phyloP scores from a whole-genome alignment of 2,888 invertebrate species.

The Drosophila mercatorum region DNA sequence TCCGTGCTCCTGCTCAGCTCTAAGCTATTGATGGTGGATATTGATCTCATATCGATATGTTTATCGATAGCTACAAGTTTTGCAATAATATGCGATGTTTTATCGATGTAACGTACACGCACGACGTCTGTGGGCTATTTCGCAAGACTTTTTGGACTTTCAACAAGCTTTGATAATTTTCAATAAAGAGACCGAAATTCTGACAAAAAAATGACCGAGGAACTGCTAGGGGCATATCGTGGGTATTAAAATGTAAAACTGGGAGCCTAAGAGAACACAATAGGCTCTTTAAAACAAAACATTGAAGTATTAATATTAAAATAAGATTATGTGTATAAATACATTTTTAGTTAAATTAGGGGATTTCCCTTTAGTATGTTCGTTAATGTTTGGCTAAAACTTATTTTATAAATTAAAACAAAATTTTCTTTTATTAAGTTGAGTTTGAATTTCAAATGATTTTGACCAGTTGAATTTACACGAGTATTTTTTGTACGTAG shows the following conservation, averaged over 20 bases:
- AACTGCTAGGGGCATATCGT: not conserved
- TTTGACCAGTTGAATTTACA: not conserved
- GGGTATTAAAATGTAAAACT: not conserved
- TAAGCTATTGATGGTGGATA: slow-evolving; percentile 14
- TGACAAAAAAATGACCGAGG: not conserved
- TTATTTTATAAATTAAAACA: too few species aligned
- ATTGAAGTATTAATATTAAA: too few species aligned
- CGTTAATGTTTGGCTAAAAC: too few species aligned
- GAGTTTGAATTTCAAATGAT: not conserved
- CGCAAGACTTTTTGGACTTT: not conserved
- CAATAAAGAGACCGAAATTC: slow-evolving; percentile 11
- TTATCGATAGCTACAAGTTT: slow-evolving; percentile 17
- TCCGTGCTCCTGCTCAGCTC: slow-evolving; percentile 25
- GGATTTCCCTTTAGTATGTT: too few species aligned
- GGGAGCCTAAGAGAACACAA: too few species aligned
- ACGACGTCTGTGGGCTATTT: not conserved
- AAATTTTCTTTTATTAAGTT: too few species aligned
- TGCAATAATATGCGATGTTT: slow-evolving; percentile 5
- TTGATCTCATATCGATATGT: slow-evolving; percentile 41
- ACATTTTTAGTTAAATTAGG: too few species aligned
- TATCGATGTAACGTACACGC: not conserved
- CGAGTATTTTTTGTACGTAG: not conserved
- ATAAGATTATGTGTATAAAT: too few species aligned
- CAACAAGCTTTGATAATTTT: slow-evolving; percentile 16
- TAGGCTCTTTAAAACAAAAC: too few species aligned